Evolutionary conservation across 2,888 invertebrate genomes (phyloP), one percentile per base, ranked within the genome.

Genomic region (Trissoscelio sp.): DNA sequence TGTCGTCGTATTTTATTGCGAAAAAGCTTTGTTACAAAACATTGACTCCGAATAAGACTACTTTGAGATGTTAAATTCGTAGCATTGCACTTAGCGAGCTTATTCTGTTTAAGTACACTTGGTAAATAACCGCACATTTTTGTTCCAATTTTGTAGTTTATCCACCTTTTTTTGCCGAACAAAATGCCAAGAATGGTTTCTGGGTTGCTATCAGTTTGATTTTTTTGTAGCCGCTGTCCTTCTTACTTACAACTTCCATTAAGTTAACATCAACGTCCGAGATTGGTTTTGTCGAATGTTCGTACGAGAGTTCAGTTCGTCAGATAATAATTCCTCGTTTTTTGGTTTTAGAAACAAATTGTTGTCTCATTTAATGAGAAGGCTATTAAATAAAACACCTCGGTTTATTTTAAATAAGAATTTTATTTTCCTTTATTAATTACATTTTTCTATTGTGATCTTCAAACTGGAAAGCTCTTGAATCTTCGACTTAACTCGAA

Each of bases 161-260:
- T 20, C 20, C 51, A 51, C 6, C 1, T n/a, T 51, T 24, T 51
- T 51, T 51, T 24, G 2, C 3, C 24, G 5, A 51, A 51, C 51
- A 7, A 51, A 51, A 51, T 51, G 24, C 51, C 51, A 24, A 22
- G 53, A 53, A 53, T 31, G 28, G 28, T 53, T 53, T 31, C 53
- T 53, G 14, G 14, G 53, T 31, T 53, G 14, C 53, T 31, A 53
- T 53, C 28, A 53, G 31, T 53, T 14, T 9, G 11, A n/a, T 16
- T 28, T 53, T 53, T 53, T 53, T 16, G 31, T 31, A 7, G 53
- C 16, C 14, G 7, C 53, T 53, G 53, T 31, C 57, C 18, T 57
- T 57, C 37, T 57, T 37, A 57, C 37, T 57, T 57, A 37, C 34
- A 57, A 37, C 57, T 57, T 57, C 57, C 57, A 57, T 57, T 53